Evolutionary conservation across 1,140 invertebrate species (phyloP), one percentile per base, ranked within the genome.

Genomic region (Mylabris phalerata): DNA sequence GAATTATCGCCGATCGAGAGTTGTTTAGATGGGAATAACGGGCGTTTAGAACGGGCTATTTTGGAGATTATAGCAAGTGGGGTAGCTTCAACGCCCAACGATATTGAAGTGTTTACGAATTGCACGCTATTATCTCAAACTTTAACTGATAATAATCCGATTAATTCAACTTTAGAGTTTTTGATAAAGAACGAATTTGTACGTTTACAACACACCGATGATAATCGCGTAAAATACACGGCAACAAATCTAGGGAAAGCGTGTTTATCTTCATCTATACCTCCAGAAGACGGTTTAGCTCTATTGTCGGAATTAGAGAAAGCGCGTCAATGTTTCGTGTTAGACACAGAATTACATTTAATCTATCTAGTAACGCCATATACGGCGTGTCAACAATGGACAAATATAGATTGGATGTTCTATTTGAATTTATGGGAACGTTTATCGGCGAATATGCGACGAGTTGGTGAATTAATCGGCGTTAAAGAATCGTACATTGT

Each of bases 271-370:
- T 95, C 95, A 1, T 92, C 93, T 0, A 83, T 98, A 71, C 86
- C 93, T 11, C 95, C 95, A 0, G 88, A 90, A 72, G 93, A 98
- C 72, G 93, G 92, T 2, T 76, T 97, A 3, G 80, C 84, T 32
- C 79, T 98, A 13, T 92, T 98, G 69, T 83, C 85, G 65, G 95
- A 98, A 73, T 72, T 98, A n/a, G 85, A 94, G 71, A 89, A 87
- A 75, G 93, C 95, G 0, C 78, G 93, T 43, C 84, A 87, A 67
- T 90, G 88, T 67, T 90, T 99, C 73, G 93, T 95, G 0, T 76
- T 99, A 6, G 93, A 98, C 69, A 93, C 88, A 64, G 95, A 99
- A 70, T 79, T 99, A 0, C 97, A 99, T 75, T 82, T 98, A 38
- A 84, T 98, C 47, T 98, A 98, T 76, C 77, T 95, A 66, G 91